Conservation (phyloP, 53 echinoderm and acorn worm genomes). For the Actinopyga echinites region DNA sequence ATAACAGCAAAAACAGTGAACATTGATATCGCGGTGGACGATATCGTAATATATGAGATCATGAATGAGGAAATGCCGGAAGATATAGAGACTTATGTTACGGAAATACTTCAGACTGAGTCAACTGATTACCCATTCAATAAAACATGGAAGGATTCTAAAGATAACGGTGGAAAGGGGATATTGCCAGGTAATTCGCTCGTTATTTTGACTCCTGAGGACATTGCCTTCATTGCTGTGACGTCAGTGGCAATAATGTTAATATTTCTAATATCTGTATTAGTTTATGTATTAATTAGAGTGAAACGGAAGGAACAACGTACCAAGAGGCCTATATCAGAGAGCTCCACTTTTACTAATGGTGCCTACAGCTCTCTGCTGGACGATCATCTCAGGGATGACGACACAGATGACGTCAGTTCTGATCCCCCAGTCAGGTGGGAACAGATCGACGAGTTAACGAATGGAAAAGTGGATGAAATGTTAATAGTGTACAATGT, state of each 20-base stretch:
- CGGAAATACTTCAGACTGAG: slow-evolving; percentile 15
- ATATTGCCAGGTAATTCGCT: neutral
- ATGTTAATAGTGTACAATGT: slow-evolving; percentile 32
- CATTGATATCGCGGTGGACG: slow-evolving; percentile 22
- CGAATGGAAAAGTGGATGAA: slow-evolving; percentile 22
- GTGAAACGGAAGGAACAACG: slow-evolving; percentile 4
- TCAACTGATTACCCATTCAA: neutral
- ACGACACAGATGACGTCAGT: neutral
- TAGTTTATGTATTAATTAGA: slow-evolving; percentile 28
- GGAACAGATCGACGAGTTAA: slow-evolving; percentile 21
- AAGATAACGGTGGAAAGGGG: neutral
- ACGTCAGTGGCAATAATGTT: slow-evolving; percentile 25
- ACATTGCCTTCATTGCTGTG: slow-evolving; percentile 11
- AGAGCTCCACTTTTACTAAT: slow-evolving; percentile 2
- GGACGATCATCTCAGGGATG: slow-evolving; percentile 8
- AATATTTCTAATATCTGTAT: slow-evolving; percentile 4
- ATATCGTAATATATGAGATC: slow-evolving; percentile 11
- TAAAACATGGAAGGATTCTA: neutral
- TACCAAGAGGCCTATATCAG: neutral
- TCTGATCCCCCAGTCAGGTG: slow-evolving; percentile 21
- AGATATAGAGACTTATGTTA: neutral
- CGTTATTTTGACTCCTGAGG: neutral
- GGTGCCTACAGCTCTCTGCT: slow-evolving; percentile 17
- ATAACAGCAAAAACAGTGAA: neutral
- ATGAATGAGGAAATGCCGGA: neutral